phyloP scores from a whole-genome alignment of 2,113 vertebrate genomes.

The Phalacrocorax carbo region DNA sequence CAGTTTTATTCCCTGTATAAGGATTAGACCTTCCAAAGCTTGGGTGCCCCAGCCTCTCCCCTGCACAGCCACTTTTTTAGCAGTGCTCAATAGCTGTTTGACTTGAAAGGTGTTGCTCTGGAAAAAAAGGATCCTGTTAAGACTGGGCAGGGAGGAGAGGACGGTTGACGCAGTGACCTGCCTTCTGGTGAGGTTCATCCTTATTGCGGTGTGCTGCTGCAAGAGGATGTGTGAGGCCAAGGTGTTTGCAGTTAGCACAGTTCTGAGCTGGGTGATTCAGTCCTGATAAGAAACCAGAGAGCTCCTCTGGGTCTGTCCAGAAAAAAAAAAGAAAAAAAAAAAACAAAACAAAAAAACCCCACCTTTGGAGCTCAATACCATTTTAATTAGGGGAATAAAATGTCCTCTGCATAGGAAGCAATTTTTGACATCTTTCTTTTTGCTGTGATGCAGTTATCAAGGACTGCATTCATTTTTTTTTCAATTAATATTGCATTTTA shows the following conservation, averaged over 20 bases:
- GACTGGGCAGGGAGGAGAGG: background rate
- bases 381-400: background rate
- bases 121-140: background rate
- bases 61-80: background rate
- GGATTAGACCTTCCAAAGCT: background rate
- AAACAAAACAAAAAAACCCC: too few species aligned
- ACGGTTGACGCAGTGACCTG: background rate
- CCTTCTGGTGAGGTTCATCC: background rate
- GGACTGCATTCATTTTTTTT: background rate
- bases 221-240: background rate
- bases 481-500: background rate
- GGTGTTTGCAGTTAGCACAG: background rate
- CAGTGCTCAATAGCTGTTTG: background rate
- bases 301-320: background rate
- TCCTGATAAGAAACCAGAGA: background rate
- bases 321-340: background rate
- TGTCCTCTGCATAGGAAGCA: background rate
- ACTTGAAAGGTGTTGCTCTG: background rate
- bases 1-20: background rate
- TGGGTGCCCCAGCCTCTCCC: background rate
- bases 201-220: background rate
- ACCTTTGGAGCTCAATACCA: background rate
- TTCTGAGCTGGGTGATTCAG: background rate
- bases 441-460: background rate
- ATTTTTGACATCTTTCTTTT: background rate